A percentile compares a stretch with the other conserved stretches of the same genome.
These are phyloP conservation scores for Leptarthrus brevirostris DNA, from an alignment of 2,888 invertebrate species.

Conservation along the genomic window DNA sequence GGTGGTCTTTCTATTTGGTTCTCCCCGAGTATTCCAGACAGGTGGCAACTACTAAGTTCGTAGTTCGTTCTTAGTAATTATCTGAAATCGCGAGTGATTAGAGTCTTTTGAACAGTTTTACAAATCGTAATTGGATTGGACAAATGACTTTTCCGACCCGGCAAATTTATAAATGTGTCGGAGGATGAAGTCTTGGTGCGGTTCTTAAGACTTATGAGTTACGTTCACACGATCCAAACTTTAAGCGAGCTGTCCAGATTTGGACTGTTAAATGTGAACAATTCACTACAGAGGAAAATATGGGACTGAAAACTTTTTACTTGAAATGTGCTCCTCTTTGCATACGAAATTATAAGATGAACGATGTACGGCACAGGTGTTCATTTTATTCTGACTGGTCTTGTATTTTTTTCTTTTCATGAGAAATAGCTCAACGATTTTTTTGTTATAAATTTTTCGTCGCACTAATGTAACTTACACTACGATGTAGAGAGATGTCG, in stretches of 20 bases:
- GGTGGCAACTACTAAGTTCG: neutral
- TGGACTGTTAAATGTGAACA: neutral
- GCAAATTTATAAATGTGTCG: neutral
- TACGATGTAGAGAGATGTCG: too few species aligned
- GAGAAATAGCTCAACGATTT: too few species aligned
- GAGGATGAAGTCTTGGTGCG: neutral
- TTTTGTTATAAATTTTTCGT: too few species aligned
- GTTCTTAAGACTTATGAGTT: neutral
- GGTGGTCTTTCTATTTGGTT: too few species aligned
- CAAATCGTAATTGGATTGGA: neutral
- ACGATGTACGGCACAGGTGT: too few species aligned
- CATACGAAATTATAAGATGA: constrained; percentile 1
- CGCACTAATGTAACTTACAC: too few species aligned
- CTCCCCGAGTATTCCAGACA: too few species aligned
- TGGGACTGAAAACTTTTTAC: neutral
- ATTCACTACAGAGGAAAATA: neutral
- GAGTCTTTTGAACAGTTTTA: neutral
- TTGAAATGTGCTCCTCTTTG: neutral
- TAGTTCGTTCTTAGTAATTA: neutral
- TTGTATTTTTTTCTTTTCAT: too few species aligned
- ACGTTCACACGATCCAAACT: neutral
- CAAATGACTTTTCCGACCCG: neutral
- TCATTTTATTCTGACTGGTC: too few species aligned
- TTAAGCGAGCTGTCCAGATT: neutral
- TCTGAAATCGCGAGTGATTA: neutral